phyloP scores from a whole-genome alignment of 2,113 vertebrate genomes.

The Tricholaema leucomelas region DNA sequence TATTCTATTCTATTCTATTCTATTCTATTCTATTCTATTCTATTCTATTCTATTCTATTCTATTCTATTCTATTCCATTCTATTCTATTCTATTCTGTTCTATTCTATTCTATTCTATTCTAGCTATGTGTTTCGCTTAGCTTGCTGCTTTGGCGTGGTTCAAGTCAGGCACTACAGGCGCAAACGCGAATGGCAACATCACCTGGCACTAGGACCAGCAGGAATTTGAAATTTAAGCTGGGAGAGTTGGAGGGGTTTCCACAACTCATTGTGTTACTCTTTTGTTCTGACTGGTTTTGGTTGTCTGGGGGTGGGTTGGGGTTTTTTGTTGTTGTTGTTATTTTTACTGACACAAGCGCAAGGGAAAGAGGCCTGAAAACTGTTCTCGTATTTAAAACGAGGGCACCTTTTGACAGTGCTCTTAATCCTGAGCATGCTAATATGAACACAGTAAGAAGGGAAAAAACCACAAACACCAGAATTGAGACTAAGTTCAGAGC shows the following conservation, averaged over 20 bases:
- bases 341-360: neutral
- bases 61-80: too few relatives aligned
- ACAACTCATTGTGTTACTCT: neutral
- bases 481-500: neutral
- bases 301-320: neutral
- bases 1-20: too few relatives aligned
- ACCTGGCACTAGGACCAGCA: neutral
- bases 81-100: too few relatives aligned
- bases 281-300: neutral
- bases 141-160: neutral
- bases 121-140: neutral
- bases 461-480: fast-evolving
- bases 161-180: neutral
- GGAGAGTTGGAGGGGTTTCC: conserved; percentile 26
- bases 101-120: too few relatives aligned
- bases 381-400: neutral
- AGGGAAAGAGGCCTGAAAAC: neutral
- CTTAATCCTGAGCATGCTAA: neutral
- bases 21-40: too few relatives aligned
- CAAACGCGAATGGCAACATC: conserved; percentile 13
- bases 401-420: neutral
- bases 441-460: neutral
- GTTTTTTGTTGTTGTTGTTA: neutral
- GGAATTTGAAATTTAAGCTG: neutral
- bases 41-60: too few relatives aligned